Evolutionary conservation across 1,140 invertebrate genomes (phyloP), one percentile per base, ranked within the genome.

Genomic region (Drosophila saltans): DNA sequence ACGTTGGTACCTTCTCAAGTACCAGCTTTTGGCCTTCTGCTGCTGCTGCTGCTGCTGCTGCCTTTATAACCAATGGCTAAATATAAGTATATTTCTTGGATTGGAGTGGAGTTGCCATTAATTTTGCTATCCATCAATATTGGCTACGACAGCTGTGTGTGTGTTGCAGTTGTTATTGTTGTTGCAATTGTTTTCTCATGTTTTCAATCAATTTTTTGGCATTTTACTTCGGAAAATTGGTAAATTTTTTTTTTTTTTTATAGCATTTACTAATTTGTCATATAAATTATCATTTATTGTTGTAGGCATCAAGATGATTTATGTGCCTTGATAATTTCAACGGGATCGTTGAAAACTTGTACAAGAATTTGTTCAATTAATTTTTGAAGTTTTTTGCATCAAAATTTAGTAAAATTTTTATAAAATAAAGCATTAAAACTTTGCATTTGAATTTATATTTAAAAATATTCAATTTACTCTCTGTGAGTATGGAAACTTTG

Each of bases 161-260:
- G n/a, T 64, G 41, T 9, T 65, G 33, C 41, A 56, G 6, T 36
- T 36, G 33, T 68, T 64, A 33, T 9, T 65, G 26, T 28, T 26
- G 2, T 41, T 65, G 28, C n/a, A 33, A 39, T 66, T 72, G 28
- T 16, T 28, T 75, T 75, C 57, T 68, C 72, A 68, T 72, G 66
- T 72, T 59, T 75, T 75, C 72, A 75, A 75, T 75, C 73, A 75
- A 45, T 67, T 45, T 43, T 33, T 41, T 75, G 72, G 40, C 72
- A 75, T 75, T 75, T 55, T 68, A 33, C 45, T 10, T 26, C 1
- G 33, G 21, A 24, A 52, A 52, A 26, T 28, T 41, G 2, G 21
- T 10, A 36, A n/a, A 59, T 30, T 58, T 66, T 71, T 40, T n/a
- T 36, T 36, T 36, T 36, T 36, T 36, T 36, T 36, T n/a, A 4